Base-by-base conservation (phyloP, 2,797 vertebrate genomes). In the Darevskia mixta region DNA sequence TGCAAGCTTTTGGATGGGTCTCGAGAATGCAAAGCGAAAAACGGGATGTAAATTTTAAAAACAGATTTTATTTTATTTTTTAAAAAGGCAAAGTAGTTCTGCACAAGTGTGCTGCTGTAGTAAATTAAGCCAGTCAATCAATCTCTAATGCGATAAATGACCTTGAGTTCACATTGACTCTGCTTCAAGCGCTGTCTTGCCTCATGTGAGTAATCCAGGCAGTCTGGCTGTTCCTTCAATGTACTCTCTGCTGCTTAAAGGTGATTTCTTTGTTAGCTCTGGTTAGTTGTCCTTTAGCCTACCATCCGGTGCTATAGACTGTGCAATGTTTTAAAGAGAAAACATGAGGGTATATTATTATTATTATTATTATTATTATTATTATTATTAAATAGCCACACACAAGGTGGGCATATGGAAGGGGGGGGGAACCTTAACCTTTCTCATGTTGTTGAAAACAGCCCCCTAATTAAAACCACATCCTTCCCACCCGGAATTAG, bases 391-490 rank as follows among this genome's bases (percentile, higher is more conserved):
- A 90, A 82, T 86, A 91, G 86, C 85, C 80, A 45, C 64, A 27
- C 87, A 71, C 69, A 80, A 87, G 75, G 77, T 77, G 79, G 89
- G 87, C 84, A 87, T 0, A 0, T 3, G 13, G 88, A 72, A 79
- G 20, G 90, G 83, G 49, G 43, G 3, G 11, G 3, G 3, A 49
- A 45, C 86, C 93, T 92, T 94, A 93, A 81, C 93, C 89, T 95
- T 93, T 78, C 69, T 83, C 0, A 2, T 55, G n/a, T 85, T 93
- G 95, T 95, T 95, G 93, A 96, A 45, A 49, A 94, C 84, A 86
- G 90, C 94, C 95, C 95, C 94, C 95, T 96, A 96, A 96, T 97
- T 97, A 97, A 94, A 96, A 95, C 94, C 94, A 96, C 96, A 95
- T 94, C 93, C 94, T 97, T 95, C 95, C 96, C 93, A 92, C 96